Conservation (phyloP, 1,140 invertebrate genomes). For the Tetramorium simillimum region DNA sequence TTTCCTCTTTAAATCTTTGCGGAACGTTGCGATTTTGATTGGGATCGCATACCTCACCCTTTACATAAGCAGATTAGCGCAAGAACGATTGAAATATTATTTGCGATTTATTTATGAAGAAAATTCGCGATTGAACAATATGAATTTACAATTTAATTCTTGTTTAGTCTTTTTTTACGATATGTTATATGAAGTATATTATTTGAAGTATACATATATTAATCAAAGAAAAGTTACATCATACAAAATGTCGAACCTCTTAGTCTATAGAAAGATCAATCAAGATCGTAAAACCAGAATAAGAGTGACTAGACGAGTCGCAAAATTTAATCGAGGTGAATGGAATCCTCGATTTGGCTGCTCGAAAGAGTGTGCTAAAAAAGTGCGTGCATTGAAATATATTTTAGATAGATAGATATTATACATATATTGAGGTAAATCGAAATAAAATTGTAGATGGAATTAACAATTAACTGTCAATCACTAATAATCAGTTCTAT, state of each 20-base stretch:
- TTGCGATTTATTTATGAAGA: neutral
- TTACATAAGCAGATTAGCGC: neutral
- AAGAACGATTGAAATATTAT: neutral
- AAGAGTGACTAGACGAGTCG: constrained; percentile 49
- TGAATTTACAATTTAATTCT: neutral
- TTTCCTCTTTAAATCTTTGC: neutral
- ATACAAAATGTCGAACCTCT: neutral
- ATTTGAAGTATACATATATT: neutral
- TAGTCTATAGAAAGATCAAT: neutral
- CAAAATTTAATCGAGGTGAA: constrained; percentile 62
- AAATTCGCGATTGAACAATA: neutral
- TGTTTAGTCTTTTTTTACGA: neutral
- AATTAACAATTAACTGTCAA: constrained; percentile 3
- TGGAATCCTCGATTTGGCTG: constrained; percentile 19
- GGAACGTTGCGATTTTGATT: neutral
- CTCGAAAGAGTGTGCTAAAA: neutral
- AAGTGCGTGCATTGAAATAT: neutral
- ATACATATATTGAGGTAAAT: neutral
- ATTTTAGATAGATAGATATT: constrained; percentile 17
- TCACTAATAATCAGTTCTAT: neutral
- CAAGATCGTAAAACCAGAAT: constrained; percentile 42
- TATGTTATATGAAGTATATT: neutral
- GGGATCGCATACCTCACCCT: neutral
- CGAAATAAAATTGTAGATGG: neutral
- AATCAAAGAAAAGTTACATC: neutral